A percentile compares a stretch with the other conserved stretches of the same genome.
phyloP scores from a whole-genome alignment of 2,888 invertebrate species.

The Nipponacmea schrenckii region DNA sequence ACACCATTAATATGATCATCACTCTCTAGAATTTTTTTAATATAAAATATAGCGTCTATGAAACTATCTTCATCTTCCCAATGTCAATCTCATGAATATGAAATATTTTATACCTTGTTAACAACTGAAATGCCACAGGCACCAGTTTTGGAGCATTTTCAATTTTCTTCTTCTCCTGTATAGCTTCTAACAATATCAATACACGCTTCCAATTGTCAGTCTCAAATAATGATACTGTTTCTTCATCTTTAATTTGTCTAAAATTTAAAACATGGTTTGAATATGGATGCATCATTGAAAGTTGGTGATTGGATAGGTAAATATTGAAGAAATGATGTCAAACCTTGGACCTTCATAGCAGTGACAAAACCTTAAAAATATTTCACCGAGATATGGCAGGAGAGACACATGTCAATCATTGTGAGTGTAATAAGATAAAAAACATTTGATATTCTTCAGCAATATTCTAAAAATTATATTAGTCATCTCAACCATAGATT shows the following conservation, averaged over 20 bases:
- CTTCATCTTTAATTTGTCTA: constrained; percentile 6
- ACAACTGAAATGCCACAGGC: constrained; percentile 80
- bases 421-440: too few species aligned
- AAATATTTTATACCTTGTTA: constrained; percentile 79
- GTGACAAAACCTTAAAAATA: too few species aligned
- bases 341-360: too few species aligned
- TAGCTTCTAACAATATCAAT: constrained; percentile 81
- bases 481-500: too few species aligned
- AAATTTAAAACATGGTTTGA: neutral
- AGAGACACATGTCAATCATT: too few species aligned
- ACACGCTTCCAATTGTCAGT: constrained; percentile 78
- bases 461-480: too few species aligned
- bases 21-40: constrained; percentile 76
- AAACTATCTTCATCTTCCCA: too few species aligned
- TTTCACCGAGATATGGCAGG: too few species aligned
- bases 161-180: constrained; percentile 86
- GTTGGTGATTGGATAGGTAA: neutral
- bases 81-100: too few species aligned
- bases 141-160: constrained; percentile 76
- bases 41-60: constrained; percentile 77
- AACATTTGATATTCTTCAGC: too few species aligned
- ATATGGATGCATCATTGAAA: neutral
- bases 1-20: constrained; percentile 74
- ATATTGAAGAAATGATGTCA: too few species aligned
- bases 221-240: constrained; percentile 38